These are phyloP conservation scores for Tiliqua scincoides DNA, from an alignment of 2,113 vertebrate genomes.

Conservation along the genomic window DNA sequence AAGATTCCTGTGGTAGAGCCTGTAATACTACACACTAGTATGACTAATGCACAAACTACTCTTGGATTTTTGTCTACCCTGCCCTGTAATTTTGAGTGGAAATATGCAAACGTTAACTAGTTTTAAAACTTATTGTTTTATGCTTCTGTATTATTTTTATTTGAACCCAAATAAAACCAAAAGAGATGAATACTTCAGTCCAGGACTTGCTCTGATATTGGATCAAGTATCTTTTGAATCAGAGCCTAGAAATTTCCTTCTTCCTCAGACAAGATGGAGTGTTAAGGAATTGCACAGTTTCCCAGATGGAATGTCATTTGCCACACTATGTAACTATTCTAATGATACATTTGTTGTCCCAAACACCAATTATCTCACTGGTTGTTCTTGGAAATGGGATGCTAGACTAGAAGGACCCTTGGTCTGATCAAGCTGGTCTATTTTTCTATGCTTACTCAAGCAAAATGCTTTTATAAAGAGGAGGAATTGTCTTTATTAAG, in stretches of 20 bases:
- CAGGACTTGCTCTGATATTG: neutral
- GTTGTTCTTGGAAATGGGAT: neutral
- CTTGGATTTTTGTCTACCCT: neutral
- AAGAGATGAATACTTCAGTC: constrained; percentile 22
- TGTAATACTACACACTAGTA: neutral
- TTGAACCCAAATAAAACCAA: neutral
- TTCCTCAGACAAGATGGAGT: neutral
- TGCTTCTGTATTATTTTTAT: neutral
- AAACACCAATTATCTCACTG: neutral
- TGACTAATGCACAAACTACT: constrained; percentile 13
- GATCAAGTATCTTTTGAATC: neutral
- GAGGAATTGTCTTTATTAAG: rapidly evolving
- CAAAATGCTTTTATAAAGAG: neutral
- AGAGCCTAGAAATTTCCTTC: neutral
- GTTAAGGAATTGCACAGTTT: neutral
- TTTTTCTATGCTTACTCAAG: neutral
- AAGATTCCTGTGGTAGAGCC: constrained; percentile 6
- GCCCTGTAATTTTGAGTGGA: neutral
- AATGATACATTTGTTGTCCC: rapidly evolving
- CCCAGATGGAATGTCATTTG: rapidly evolving
- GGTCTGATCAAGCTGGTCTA: neutral
- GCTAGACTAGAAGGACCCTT: neutral
- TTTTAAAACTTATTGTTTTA: neutral
- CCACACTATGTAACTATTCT: neutral
- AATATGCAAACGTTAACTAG: neutral